Evolutionary conservation across 2,797 vertebrate genomes (phyloP).

Genomic region (Falco peregrinus): DNA sequence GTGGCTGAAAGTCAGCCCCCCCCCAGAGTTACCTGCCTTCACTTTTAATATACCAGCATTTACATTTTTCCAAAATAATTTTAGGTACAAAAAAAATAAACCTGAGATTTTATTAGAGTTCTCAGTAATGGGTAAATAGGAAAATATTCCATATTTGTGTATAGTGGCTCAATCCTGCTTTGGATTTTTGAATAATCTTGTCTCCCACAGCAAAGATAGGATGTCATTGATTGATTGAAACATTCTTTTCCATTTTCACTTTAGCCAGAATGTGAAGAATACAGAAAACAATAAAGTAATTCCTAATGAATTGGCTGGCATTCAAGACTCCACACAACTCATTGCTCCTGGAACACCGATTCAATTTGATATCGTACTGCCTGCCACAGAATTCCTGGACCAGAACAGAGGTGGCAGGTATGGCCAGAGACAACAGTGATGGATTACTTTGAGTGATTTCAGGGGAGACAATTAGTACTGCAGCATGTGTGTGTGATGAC

Average conservation of each 20-base stretch:
- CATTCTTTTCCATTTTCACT: neutral
- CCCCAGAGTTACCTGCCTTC: neutral
- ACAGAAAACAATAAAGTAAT: slow-evolving; percentile 51
- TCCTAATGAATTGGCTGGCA: slow-evolving; percentile 66
- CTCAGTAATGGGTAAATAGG: neutral
- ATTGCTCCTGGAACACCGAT: slow-evolving; percentile 95
- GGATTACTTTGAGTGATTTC: neutral
- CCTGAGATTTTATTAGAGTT: neutral
- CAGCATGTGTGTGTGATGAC: neutral
- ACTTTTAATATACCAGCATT: neutral
- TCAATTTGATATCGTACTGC: slow-evolving; percentile 95
- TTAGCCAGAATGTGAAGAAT: slow-evolving; percentile 71
- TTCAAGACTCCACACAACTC: slow-evolving; percentile 82
- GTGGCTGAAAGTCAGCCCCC: neutral
- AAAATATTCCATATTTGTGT: neutral
- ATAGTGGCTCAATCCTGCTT: neutral
- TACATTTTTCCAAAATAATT: neutral
- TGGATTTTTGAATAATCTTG: neutral
- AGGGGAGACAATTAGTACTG: neutral
- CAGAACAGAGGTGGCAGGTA: slow-evolving; percentile 93
- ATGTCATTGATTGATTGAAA: neutral
- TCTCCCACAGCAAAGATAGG: neutral
- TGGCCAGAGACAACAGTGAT: neutral
- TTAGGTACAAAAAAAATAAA: neutral
- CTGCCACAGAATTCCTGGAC: slow-evolving; percentile 92